Base-by-base conservation (phyloP, 2,113 vertebrate species). In the Chrysemys picta region DNA sequence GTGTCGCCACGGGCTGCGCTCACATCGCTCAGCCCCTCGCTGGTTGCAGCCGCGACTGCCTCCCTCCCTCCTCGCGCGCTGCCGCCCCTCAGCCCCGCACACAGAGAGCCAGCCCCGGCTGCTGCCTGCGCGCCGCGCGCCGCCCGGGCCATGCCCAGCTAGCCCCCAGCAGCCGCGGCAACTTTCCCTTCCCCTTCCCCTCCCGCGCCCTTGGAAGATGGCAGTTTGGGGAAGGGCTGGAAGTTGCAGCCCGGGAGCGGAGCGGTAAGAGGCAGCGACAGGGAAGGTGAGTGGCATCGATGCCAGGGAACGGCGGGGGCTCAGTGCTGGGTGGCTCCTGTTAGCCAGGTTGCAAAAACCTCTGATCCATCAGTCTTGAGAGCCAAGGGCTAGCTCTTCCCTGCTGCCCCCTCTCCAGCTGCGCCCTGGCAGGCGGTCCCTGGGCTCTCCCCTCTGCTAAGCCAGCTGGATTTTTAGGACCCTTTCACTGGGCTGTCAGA, bases 161-260 rank as follows among this genome's bases (percentile, higher is more conserved):
- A 62, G 8, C 14, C 86, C 31, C 50, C 35, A 10, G 27, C 72
- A 10, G 89, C 81, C 6, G 47, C 83, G 31, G 89, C 91, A 97
- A 97, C 96, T 97, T 96, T 97, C 59, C 19, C 38, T 62, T 14
- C 81, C 59, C 19, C 38, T 56, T 14, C 81, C 47, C 80, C 53
- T 35, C 65, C 4, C 2, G 83, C 93, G 5, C 82, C 84, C 56
- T 80, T 52, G 90, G 95, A 98, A 97, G 96, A 98, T 98, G 98
- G 97, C 98, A 98, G 89, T 91, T 88, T 89, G 65, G 96, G 96
- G 97, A 91, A 83, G 76, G 88, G 59, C 91, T 93, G 96, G 97
- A 97, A 98, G 97, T 97, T 98, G 93, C 95, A 96, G 96, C 93
- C 97, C 92, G 87, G 54, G 95, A 91, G 97, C 96, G 59, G 91